phyloP scores from a whole-genome alignment of 2,797 vertebrate species.

The Nannoperca obscura region DNA sequence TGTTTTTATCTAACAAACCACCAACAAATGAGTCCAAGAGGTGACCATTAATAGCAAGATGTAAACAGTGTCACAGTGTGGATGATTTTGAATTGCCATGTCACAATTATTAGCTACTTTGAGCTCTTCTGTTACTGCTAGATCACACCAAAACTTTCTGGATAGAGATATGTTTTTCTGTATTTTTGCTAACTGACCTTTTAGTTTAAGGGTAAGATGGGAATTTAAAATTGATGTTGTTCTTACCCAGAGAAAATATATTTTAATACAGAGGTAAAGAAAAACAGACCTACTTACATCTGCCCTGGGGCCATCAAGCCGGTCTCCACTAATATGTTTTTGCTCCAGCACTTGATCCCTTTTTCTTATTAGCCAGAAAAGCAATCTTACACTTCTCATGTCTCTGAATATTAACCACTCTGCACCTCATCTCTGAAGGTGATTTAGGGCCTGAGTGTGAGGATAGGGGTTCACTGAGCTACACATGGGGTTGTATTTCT shows the following conservation, averaged over 20 bases:
- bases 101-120: background rate
- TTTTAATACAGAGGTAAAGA: slow-evolving; percentile 9
- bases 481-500: background rate
- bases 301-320: background rate
- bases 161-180: background rate
- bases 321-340: slow-evolving; percentile 29
- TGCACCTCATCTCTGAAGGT: slow-evolving; percentile 20
- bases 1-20: background rate
- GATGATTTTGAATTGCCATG: too few species aligned
- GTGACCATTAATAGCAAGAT: background rate
- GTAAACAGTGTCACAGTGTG: background rate
- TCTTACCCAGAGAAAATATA: background rate
- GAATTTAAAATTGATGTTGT: background rate
- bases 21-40: background rate
- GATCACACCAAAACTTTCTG: background rate
- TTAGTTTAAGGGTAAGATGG: background rate
- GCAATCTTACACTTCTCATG: slow-evolving; percentile 43
- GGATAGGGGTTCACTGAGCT: background rate
- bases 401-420: slow-evolving; percentile 48
- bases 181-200: background rate
- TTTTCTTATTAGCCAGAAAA: slow-evolving; percentile 45
- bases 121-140: background rate
- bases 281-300: slow-evolving; percentile 15
- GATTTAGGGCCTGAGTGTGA: slow-evolving; percentile 5
- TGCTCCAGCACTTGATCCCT: slow-evolving; percentile 36